Conservation (phyloP, 1,140 invertebrate genomes). For the Drosophila sproati region DNA sequence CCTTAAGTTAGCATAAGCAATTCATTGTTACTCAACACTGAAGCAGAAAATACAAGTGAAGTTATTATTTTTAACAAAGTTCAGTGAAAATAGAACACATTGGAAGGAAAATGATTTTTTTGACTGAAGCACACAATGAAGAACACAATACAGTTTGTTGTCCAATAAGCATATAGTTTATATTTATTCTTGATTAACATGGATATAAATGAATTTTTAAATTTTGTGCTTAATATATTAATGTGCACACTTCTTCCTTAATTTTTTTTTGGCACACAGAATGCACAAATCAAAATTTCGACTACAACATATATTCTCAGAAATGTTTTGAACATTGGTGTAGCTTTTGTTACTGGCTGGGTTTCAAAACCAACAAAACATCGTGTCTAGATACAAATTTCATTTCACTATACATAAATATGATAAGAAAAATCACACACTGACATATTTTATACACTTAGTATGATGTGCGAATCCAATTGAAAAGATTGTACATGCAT, state of each 20-base stretch:
- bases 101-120: too few species aligned
- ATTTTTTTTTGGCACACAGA: neutral
- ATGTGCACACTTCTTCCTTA: neutral
- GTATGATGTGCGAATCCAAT: neutral
- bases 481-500: neutral
- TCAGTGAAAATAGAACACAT: too few species aligned
- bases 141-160: neutral
- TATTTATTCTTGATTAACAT: neutral
- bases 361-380: too few species aligned
- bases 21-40: too few species aligned
- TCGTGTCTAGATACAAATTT: too few species aligned
- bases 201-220: neutral
- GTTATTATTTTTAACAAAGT: too few species aligned
- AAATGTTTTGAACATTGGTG: too few species aligned
- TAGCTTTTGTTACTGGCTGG: too few species aligned
- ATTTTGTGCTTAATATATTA: neutral
- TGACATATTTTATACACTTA: constrained; percentile 4
- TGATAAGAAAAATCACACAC: neutral
- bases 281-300: neutral
- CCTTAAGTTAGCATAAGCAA: too few species aligned
- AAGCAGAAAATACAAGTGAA: too few species aligned
- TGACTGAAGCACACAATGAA: too few species aligned
- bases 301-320: too few species aligned
- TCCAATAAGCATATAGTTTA: constrained; percentile 1
- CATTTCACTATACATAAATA: neutral